Percentiles rank a stretch among this genome's conserved stretches.
phyloP scores from a whole-genome alignment of 2,888 invertebrate genomes.

The Scrobipalpa atriplicella region DNA sequence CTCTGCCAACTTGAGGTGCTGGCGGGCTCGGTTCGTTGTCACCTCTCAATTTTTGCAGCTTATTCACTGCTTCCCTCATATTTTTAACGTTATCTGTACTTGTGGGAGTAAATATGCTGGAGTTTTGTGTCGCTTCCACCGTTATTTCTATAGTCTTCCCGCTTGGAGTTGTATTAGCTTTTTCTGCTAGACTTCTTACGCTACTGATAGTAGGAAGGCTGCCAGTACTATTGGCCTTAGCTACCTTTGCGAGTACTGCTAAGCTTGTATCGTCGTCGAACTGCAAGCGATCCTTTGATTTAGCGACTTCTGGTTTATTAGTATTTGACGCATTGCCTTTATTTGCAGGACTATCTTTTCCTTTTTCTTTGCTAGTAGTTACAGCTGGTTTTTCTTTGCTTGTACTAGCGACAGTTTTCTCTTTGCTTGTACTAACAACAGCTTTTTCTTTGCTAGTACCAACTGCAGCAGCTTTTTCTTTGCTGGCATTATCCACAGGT shows the following conservation, averaged over 20 bases:
- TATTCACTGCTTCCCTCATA: conserved; percentile 58
- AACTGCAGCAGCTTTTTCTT: conserved; percentile 37
- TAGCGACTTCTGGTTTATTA: conserved; percentile 38
- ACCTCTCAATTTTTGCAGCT: conserved; percentile 55
- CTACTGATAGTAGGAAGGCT: conserved; percentile 66
- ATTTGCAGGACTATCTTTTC: conserved; percentile 33
- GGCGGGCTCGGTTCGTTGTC: conserved; percentile 42
- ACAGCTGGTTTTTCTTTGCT: conserved; percentile 38
- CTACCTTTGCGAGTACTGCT: conserved; percentile 55
- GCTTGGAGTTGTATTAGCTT: conserved; percentile 37
- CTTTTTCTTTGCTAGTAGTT: conserved; percentile 41
- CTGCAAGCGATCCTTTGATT: conserved; percentile 51
- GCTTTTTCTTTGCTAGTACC: conserved; percentile 40
- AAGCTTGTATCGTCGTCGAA: conserved; percentile 64
- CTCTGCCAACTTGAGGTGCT: conserved; percentile 55
- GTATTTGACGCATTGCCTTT: conserved; percentile 38
- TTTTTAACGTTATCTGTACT: conserved; percentile 56
- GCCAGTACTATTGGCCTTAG: conserved; percentile 38
- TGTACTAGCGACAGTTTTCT: conserved; percentile 39
- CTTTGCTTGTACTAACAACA: neutral
- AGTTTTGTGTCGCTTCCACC: conserved; percentile 49
- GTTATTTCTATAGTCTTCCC: conserved; percentile 49
- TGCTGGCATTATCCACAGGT: conserved; percentile 39
- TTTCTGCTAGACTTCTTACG: conserved; percentile 61
- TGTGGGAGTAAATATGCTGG: conserved; percentile 61